Evolutionary conservation across 2,113 vertebrate genomes (phyloP).

Genomic region (Saccopteryx bilineata): DNA sequence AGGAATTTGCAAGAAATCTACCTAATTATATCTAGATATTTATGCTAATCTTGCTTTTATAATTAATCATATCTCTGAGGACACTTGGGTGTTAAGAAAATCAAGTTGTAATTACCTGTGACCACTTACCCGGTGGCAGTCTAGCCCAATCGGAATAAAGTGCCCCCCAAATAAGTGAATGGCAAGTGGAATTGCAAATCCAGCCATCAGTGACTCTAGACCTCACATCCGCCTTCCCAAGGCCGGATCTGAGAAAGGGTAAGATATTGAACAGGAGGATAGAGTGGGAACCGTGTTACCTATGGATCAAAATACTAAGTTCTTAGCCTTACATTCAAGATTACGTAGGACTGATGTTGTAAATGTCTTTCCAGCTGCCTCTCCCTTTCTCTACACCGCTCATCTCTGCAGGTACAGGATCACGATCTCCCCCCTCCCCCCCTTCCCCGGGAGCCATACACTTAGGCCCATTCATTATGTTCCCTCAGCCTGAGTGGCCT

Average conservation of each 20-base stretch:
- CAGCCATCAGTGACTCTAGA: not conserved
- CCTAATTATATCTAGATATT: not conserved
- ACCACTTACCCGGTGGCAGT: not conserved
- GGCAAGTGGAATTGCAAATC: not conserved
- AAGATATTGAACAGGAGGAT: not conserved
- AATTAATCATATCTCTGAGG: constrained; percentile 3
- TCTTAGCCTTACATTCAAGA: not conserved
- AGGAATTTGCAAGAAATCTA: not conserved
- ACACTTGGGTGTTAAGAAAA: constrained; percentile 2
- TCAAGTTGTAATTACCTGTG: not conserved
- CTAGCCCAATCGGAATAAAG: not conserved
- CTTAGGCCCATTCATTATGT: not conserved
- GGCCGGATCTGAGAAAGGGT: not conserved
- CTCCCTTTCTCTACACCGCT: not conserved
- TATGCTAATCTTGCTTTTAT: constrained; percentile 22
- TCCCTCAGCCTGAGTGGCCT: not conserved
- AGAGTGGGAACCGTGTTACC: not conserved
- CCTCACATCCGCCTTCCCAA: not conserved
- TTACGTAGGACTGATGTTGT: not conserved
- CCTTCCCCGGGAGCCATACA: not conserved
- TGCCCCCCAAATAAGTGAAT: not conserved
- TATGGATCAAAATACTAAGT: not conserved
- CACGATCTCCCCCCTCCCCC: not conserved
- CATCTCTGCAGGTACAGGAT: not conserved
- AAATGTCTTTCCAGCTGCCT: not conserved